Evolutionary conservation across 1,140 invertebrate genomes (phyloP).

Genomic region (Saxidomus purpurata): DNA sequence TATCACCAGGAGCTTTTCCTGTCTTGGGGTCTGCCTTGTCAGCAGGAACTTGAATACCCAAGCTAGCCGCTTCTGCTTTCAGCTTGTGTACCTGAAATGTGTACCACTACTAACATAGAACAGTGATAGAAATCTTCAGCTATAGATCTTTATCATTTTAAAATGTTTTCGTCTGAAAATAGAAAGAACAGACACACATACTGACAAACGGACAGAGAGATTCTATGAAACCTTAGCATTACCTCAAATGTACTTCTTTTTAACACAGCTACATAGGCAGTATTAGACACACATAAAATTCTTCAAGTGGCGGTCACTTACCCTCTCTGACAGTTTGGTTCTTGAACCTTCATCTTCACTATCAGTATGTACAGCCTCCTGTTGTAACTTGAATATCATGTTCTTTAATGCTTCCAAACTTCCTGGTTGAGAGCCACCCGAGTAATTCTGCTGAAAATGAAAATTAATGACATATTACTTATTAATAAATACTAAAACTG

Average conservation of each 20-base stretch:
- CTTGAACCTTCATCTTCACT: constrained; percentile 62
- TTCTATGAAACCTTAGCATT: no score
- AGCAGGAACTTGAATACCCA: constrained; percentile 48
- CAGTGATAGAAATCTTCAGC: no score
- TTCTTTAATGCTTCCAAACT: constrained; percentile 83
- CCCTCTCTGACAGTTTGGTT: constrained; percentile 53
- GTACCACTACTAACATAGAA: no score
- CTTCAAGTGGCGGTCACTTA: not conserved
- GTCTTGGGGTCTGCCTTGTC: not conserved
- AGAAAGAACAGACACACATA: no score
- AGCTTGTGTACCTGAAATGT: constrained; percentile 41
- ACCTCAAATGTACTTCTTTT: no score
- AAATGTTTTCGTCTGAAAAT: no score
- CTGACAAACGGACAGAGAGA: no score
- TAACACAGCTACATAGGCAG: no score
- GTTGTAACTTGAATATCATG: constrained; percentile 83
- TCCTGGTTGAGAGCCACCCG: constrained; percentile 81
- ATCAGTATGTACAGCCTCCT: constrained; percentile 72
- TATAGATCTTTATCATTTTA: no score
- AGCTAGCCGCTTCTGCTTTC: constrained; percentile 51
- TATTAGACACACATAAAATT: no score
- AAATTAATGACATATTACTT: no score
- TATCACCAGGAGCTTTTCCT: constrained; percentile 39
- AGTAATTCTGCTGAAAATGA: constrained; percentile 71
- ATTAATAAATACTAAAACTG: no score